Evolutionary conservation across 2,888 invertebrate species (phyloP), one percentile per base, ranked within the genome.

Genomic region (Brassicogethes aeneus): DNA sequence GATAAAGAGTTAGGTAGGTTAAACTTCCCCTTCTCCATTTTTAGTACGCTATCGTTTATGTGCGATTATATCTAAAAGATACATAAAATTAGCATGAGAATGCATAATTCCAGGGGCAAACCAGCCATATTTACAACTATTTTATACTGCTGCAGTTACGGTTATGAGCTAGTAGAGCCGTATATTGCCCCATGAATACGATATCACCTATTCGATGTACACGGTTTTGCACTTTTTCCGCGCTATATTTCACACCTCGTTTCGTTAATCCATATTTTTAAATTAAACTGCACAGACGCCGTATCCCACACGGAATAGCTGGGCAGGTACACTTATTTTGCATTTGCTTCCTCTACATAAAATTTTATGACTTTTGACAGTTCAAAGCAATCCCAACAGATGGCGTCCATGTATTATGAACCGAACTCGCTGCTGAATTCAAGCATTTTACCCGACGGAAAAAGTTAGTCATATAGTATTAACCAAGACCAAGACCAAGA

Each of bases 151-250:
- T 48, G 10, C 5, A 23, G 60, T 64, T 62, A 63, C 51, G 55
- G 52, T 64, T 62, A 63, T 49, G 55, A 55, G 52, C 55, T 56
- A 59, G 59, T 61, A 61, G 61, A 60, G 56, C 59, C 57, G 55
- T 59, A 60, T 61, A 61, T 60, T 57, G 54, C 55, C 53, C 58
- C 57, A 62, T 64, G 62, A 64, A 64, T 64, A 60, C 53, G 54
- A 55, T 57, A 62, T 56, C 54, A 57, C 54, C 53, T 50, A 51
- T 50, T 39, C 43, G 35, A 47, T 46, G 48, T 57, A 61, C 62
- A 60, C 47, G 61, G 49, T 59, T 62, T 61, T 61, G 57, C 61
- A 61, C 61, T 62, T 61, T 60, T 62, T 59, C 53, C 52, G n/a
- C 44, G 50, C 45, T 50, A 49, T 50, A 55, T 54, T 53, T 54